These are phyloP conservation scores for Amazona vittata DNA, from an alignment of 2,113 vertebrate genomes.

Conservation along the genomic window DNA sequence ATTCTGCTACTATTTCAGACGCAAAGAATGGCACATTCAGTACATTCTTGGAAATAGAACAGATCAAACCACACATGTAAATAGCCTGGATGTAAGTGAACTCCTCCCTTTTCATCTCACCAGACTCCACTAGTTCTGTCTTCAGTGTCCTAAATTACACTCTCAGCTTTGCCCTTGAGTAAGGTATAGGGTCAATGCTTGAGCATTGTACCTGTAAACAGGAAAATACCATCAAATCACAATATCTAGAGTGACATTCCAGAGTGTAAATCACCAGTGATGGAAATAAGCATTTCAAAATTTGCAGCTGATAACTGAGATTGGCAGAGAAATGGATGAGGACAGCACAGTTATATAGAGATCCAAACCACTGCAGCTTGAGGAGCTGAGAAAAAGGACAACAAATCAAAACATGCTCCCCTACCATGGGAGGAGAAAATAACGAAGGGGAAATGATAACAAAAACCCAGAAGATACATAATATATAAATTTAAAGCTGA, in stretches of 20 bases:
- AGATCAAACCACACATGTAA: neutral
- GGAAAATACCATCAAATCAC: neutral
- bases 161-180: neutral
- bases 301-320: neutral
- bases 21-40: neutral
- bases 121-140: neutral
- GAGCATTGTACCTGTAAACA: neutral
- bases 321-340: neutral
- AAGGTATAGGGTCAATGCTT: neutral
- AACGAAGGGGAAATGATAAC: neutral
- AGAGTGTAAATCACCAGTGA: neutral
- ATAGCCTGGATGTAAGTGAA: neutral
- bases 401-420: neutral
- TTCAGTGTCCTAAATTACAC: constrained; percentile 34
- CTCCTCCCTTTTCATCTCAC: neutral
- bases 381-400: neutral
- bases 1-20: constrained; percentile 26
- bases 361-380: neutral
- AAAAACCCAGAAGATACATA: neutral
- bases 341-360: neutral
- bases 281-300: neutral
- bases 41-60: neutral
- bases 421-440: too few species aligned
- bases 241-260: neutral
- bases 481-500: neutral